Evolutionary conservation across 2,113 vertebrate species (phyloP), one percentile per base, ranked within the genome.

Genomic region (Engraulis encrasicolus): DNA sequence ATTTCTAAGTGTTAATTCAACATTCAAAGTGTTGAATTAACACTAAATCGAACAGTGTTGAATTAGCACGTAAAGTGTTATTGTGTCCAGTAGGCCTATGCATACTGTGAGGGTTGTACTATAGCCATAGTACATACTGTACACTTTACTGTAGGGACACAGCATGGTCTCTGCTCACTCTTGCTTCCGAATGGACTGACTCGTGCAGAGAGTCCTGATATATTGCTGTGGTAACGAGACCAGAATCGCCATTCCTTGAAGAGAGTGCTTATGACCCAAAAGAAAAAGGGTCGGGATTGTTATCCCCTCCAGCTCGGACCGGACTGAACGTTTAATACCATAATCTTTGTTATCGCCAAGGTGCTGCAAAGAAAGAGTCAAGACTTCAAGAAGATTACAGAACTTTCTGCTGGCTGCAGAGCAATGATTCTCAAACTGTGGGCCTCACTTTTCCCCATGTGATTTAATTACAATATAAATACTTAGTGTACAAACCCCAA

Each of bases 321-420:
- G 15, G 66, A 74, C 14, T 74, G n/a, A n/a, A n/a, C n/a, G n/a
- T n/a, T 15, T 74, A 34, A 74, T 34, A 74, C 66, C 66, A 74
- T 74, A 74, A 74, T 74, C 66, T 74, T 74, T 74, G 34, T 74
- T 74, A 74, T 74, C 66, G 66, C 27, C 66, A 74, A 74, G 66
- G 66, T 74, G 66, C 66, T 74, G 66, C 66, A 74, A 74, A 23
- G 27, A 74, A 74, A 74, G 34, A 34, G 66, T 74, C 34, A 14
- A 74, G 15, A 74, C 23, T n/a, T 31, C 11, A 34, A 31, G 66
- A 74, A 74, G 66, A 74, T 74, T 74, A 23, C 66, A 34, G 31
- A 74, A 74, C 31, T 18, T 74, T 27, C 66, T 74, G 12, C 27
- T 15, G 27, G 66, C 66, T 31, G 17, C 66, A 74, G 27, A 74